Conservation (phyloP, 2,797 vertebrate species). For the Morelia viridis region DNA sequence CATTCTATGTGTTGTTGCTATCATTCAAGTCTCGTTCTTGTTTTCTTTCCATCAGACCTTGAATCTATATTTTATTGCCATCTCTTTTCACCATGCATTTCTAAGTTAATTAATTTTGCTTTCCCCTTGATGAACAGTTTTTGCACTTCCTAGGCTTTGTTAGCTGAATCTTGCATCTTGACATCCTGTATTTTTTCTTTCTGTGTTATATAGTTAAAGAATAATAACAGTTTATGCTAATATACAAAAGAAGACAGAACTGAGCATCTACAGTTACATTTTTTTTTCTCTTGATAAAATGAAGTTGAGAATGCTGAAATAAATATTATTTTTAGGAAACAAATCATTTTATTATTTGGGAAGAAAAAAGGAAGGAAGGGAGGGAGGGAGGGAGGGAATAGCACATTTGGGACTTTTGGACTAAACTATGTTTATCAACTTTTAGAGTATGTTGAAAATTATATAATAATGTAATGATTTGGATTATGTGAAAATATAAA, state of each 20-base stretch:
- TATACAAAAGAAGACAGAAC: background rate
- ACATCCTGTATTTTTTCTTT: background rate
- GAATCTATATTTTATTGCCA: conserved; percentile 21
- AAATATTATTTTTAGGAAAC: background rate
- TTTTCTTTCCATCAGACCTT: conserved; percentile 30
- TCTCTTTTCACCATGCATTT: background rate
- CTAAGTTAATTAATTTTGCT: conserved; percentile 31
- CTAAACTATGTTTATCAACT: background rate
- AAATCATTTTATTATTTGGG: background rate
- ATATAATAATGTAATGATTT: background rate
- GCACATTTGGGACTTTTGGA: background rate
- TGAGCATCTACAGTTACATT: background rate
- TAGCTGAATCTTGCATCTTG: conserved; percentile 22
- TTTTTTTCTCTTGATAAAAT: background rate
- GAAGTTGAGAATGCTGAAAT: background rate
- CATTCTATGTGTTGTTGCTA: conserved; percentile 10
- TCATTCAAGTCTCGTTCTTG: conserved; percentile 12
- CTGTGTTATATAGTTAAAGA: background rate
- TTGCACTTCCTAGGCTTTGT: conserved; percentile 18
- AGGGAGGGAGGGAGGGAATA: background rate
- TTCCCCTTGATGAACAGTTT: background rate
- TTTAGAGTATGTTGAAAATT: background rate
- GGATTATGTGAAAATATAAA: background rate
- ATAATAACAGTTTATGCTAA: background rate
- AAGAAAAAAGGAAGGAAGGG: background rate